Conservation (phyloP, 1,140 invertebrate species). For the Camponotus pennsylvanicus region DNA sequence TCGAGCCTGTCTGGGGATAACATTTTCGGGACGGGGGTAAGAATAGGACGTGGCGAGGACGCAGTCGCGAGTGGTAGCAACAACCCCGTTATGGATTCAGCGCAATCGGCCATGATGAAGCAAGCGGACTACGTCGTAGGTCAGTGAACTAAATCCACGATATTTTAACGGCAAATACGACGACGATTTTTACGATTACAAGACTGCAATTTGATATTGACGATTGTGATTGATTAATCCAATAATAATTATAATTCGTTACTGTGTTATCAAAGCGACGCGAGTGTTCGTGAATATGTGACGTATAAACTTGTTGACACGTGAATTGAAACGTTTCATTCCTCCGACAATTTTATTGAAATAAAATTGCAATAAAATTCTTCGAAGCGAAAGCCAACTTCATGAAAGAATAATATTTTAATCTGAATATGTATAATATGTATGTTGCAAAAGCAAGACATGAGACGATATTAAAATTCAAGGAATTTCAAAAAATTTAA, state of each 20-base stretch:
- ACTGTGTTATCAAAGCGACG: background rate
- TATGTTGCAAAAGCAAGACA: background rate
- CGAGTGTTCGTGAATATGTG: background rate
- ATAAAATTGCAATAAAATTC: background rate
- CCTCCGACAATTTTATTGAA: background rate
- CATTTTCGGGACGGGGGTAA: constrained; percentile 73
- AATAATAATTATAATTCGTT: background rate
- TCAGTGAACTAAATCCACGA: constrained; percentile 72
- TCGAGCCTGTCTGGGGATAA: constrained; percentile 80
- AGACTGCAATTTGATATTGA: background rate
- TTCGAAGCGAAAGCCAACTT: background rate
- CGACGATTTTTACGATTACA: background rate
- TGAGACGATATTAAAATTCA: constrained; percentile 13
- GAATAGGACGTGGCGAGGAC: constrained; percentile 81
- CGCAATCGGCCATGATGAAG: constrained; percentile 82
- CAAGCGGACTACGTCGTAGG: constrained; percentile 84
- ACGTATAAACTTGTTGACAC: background rate
- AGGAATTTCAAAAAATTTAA: background rate
- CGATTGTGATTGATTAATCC: background rate
- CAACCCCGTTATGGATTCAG: constrained; percentile 81
- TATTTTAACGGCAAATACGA: constrained; percentile 2
- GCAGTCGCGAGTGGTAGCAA: constrained; percentile 80
- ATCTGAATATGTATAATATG: background rate
- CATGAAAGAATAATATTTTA: background rate
- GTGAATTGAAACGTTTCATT: background rate